Conservation (phyloP, 2,113 vertebrate species). For the Falco punctatus region DNA sequence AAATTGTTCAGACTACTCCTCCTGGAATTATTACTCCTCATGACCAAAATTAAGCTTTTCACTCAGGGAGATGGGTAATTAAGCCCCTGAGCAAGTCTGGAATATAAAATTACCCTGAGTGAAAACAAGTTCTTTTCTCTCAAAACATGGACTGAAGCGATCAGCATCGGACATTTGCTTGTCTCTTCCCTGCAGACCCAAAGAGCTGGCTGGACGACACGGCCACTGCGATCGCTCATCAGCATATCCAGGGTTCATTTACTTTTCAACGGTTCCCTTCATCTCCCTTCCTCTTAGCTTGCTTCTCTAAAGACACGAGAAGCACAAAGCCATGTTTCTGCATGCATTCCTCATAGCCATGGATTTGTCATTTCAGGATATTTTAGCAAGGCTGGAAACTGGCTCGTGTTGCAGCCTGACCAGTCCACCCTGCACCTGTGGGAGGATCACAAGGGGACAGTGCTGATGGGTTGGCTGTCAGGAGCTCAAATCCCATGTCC, state of each 20-base stretch:
- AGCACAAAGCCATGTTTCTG: neutral
- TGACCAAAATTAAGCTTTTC: neutral
- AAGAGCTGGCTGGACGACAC: neutral
- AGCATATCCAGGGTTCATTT: neutral
- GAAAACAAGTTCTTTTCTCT: neutral
- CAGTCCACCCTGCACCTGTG: neutral
- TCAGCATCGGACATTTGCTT: neutral
- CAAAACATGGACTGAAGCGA: neutral
- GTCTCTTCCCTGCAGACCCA: neutral
- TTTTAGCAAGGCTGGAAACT: neutral
- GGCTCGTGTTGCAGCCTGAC: neutral
- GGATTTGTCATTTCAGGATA: neutral
- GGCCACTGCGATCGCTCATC: fast-evolving
- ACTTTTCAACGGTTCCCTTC: neutral
- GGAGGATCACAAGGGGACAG: neutral
- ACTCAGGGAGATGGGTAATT: neutral
- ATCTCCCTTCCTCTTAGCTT: neutral
- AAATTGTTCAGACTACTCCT: neutral
- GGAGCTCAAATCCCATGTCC: neutral
- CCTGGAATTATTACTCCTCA: neutral
- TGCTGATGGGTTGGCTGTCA: neutral
- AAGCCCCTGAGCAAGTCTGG: neutral
- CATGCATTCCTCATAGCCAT: neutral
- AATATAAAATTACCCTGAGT: neutral
- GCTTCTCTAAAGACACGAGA: neutral